Conservation (phyloP, 1,140 invertebrate genomes). For the Zaprionus davidi region DNA sequence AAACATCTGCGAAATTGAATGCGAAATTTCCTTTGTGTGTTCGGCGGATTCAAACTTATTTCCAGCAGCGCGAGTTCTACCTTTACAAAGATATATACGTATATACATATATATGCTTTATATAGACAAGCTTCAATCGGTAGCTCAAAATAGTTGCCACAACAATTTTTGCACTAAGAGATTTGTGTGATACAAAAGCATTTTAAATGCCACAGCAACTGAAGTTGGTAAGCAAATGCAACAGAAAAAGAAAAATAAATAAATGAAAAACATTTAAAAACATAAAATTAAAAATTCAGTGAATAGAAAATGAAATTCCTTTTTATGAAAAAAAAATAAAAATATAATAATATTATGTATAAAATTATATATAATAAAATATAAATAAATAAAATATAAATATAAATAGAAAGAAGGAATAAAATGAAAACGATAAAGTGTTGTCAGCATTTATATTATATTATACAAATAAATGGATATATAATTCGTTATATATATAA, state of each 20-base stretch:
- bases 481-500: background rate
- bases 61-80: conserved; percentile 23
- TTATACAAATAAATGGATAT: background rate
- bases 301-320: background rate
- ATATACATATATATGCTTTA: conserved; percentile 9
- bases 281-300: background rate
- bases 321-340: too few species aligned
- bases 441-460: background rate
- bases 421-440: background rate
- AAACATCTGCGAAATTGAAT: conserved; percentile 80
- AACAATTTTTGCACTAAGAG: conserved; percentile 69
- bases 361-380: background rate
- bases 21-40: conserved; percentile 74
- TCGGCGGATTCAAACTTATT: conserved; percentile 59
- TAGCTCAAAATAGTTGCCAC: conserved; percentile 65
- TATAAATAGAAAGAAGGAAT: background rate
- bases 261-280: background rate
- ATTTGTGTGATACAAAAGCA: conserved; percentile 69
- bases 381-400: background rate
- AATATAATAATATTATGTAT: too few species aligned
- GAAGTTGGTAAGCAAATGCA: conserved; percentile 17
- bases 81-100: conserved; percentile 9
- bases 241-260: background rate
- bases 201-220: conserved; percentile 47
- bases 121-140: conserved; percentile 18